These are phyloP conservation scores for Oxycera nigricornis DNA, from an alignment of 2,888 invertebrate genomes.

Conservation along the genomic window DNA sequence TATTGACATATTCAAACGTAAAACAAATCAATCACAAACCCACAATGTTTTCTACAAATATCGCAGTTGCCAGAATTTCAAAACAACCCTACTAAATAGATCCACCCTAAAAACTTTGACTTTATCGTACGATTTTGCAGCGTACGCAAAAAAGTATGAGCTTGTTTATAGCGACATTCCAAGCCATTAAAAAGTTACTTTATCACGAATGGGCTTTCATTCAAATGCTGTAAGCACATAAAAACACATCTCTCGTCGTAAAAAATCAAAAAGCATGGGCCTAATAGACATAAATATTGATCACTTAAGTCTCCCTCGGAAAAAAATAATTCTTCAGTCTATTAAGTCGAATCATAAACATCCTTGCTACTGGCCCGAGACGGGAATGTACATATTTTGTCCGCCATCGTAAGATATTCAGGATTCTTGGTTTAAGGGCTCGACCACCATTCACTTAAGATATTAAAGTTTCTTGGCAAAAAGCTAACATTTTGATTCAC, in stretches of 20 bases:
- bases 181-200: slow-evolving; percentile 10
- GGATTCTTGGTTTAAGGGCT: background rate
- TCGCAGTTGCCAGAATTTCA: too few species aligned
- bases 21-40: too few species aligned
- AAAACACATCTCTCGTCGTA: background rate
- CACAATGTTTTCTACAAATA: too few species aligned
- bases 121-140: too few species aligned
- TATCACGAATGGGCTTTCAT: background rate
- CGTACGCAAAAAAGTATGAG: background rate
- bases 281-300: slow-evolving; percentile 1
- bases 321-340: background rate
- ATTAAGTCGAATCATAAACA: background rate
- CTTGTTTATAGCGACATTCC: background rate
- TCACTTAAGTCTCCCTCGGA: background rate
- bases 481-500: too few species aligned
- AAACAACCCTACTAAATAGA: background rate
- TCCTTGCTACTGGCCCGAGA: background rate
- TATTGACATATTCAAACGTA: too few species aligned
- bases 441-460: too few species aligned
- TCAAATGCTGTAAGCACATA: background rate
- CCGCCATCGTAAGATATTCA: background rate
- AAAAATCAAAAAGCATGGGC: background rate
- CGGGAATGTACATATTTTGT: background rate
- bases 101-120: background rate
- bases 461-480: too few species aligned